These are phyloP conservation scores for Hippopotamus amphibius DNA, from an alignment of 2,113 vertebrate genomes.

Conservation along the genomic window DNA sequence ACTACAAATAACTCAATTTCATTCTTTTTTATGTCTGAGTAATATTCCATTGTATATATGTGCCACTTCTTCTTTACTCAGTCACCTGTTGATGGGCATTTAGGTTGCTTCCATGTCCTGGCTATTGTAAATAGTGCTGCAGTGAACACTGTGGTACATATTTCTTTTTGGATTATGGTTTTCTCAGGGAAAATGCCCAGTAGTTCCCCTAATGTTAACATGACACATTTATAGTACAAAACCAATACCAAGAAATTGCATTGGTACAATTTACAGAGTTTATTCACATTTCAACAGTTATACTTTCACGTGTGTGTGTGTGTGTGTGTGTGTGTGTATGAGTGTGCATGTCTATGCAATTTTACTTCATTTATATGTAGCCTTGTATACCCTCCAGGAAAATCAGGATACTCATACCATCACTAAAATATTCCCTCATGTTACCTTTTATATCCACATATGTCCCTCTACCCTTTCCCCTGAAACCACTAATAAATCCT, in stretches of 20 bases:
- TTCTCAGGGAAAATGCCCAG: too few relatives aligned
- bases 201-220: neutral
- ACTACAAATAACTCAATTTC: too few relatives aligned
- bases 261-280: neutral
- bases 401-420: neutral
- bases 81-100: too few relatives aligned
- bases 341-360: neutral
- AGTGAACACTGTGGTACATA: too few relatives aligned
- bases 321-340: neutral
- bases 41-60: too few relatives aligned
- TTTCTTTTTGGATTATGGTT: too few relatives aligned
- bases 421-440: neutral
- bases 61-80: too few relatives aligned
- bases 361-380: neutral
- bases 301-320: neutral
- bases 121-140: too few relatives aligned
- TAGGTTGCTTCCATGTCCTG: too few relatives aligned
- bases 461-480: rapidly evolving
- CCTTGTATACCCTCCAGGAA: neutral
- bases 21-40: too few relatives aligned
- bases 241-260: neutral
- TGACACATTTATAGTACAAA: conserved; percentile 6
- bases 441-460: neutral
- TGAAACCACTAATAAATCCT: neutral
- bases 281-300: neutral